Percentiles rank a stretch among this genome's conserved stretches.
phyloP scores from a whole-genome alignment of 2,113 vertebrate species.

The Lanius collurio region DNA sequence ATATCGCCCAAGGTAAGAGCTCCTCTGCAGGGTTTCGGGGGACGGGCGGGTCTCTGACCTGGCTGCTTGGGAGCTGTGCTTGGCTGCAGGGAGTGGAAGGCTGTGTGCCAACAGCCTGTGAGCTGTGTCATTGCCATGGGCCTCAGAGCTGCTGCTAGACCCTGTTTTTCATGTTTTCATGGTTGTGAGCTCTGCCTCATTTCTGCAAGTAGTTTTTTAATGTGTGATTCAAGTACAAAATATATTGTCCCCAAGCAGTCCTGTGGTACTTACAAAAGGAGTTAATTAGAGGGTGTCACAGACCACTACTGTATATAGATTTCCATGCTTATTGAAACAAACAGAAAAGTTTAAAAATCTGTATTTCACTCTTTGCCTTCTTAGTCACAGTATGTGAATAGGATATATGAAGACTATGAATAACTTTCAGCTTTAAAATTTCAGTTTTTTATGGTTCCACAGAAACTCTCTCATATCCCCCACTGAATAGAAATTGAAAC shows the following conservation, averaged over 20 bases:
- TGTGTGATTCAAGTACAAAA: neutral
- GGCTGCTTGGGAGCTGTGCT: neutral
- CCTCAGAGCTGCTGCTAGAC: neutral
- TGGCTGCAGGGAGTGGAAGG: neutral
- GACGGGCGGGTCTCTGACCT: neutral
- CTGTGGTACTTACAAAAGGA: neutral
- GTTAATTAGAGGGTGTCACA: neutral
- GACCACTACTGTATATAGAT: neutral
- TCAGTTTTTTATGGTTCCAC: neutral
- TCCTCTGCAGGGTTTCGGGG: neutral
- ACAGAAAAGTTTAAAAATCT: neutral
- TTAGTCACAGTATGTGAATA: neutral
- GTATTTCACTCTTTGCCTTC: neutral
- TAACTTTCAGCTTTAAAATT: neutral
- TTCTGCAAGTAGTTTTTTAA: neutral
- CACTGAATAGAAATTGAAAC: neutral
- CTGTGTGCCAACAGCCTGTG: neutral
- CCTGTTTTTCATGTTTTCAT: neutral
- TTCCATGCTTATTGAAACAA: neutral
- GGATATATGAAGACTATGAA: neutral
- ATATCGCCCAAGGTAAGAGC: slow-evolving; percentile 84
- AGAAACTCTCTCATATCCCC: neutral
- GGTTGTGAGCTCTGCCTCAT: neutral
- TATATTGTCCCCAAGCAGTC: neutral
- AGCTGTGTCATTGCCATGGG: neutral